These are phyloP conservation scores for Lissonota sp. DNA, from an alignment of 2,888 invertebrate species.

Conservation along the genomic window DNA sequence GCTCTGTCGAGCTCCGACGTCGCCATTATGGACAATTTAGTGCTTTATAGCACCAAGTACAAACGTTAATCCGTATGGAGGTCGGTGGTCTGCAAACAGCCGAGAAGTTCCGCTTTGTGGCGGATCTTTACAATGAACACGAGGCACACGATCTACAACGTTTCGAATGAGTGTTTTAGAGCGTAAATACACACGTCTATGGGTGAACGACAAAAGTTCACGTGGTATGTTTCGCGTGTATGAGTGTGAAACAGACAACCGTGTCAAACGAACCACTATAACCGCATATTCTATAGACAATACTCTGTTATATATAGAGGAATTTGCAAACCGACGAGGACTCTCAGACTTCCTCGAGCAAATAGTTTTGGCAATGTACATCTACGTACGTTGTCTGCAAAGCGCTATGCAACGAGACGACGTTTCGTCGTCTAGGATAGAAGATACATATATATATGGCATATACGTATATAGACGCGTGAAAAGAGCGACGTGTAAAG, in stretches of 20 bases:
- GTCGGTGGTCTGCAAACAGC: background rate
- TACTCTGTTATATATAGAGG: conserved; percentile 9
- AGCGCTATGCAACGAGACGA: conserved; percentile 20
- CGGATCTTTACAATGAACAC: conserved; percentile 20
- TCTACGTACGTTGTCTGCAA: conserved; percentile 11
- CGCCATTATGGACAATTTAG: background rate
- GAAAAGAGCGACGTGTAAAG: conserved; percentile 13
- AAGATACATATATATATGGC: background rate
- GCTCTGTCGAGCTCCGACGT: background rate
- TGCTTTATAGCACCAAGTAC: background rate
- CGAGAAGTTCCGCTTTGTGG: conserved; percentile 10
- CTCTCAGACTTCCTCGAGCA: conserved; percentile 29
- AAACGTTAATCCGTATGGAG: background rate
- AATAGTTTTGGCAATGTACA: conserved; percentile 38
- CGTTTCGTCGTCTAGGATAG: conserved; percentile 8
- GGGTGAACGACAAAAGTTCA: conserved; percentile 8
- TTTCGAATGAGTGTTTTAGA: no score
- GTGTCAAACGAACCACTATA: conserved; percentile 45
- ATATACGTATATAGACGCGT: background rate
- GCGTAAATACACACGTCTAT: no score
- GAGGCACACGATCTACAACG: background rate
- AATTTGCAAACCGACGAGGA: conserved; percentile 26
- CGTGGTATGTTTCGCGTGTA: no score
- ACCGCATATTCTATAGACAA: no score
- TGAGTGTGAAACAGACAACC: conserved; percentile 20